Evolutionary conservation across 2,888 invertebrate species (phyloP).

Genomic region (Arctia plantaginis): DNA sequence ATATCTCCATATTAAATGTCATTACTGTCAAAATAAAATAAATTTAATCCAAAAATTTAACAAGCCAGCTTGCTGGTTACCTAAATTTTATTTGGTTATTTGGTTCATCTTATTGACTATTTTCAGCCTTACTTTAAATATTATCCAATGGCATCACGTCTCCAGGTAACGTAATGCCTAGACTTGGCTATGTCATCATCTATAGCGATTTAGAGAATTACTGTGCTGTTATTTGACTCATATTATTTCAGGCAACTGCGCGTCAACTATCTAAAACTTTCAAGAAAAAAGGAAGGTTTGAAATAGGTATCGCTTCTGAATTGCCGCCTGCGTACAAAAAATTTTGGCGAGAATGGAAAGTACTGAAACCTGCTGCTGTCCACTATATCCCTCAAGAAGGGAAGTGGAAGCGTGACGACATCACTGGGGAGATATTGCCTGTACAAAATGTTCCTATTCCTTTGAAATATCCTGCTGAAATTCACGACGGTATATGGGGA

Average conservation of each 20-base stretch:
- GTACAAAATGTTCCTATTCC: constrained; percentile 93
- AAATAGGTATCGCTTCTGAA: constrained; percentile 88
- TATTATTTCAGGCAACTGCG: constrained; percentile 75
- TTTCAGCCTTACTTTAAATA: constrained; percentile 52
- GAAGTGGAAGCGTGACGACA: constrained; percentile 90
- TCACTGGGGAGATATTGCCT: constrained; percentile 90
- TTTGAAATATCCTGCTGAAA: constrained; percentile 91
- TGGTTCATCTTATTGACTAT: constrained; percentile 20
- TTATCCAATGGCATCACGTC: constrained; percentile 78
- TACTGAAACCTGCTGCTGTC: constrained; percentile 87
- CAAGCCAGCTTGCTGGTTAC: constrained; percentile 8
- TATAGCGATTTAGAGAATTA: constrained; percentile 53
- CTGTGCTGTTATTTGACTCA: constrained; percentile 40
- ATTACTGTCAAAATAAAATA: constrained; percentile 30
- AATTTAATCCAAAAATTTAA: constrained; percentile 24
- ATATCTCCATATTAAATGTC: neutral
- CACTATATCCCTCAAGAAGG: constrained; percentile 91
- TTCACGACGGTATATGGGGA: constrained; percentile 96
- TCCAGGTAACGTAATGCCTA: constrained; percentile 61
- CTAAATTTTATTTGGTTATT: constrained; percentile 39
- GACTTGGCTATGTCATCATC: constrained; percentile 56
- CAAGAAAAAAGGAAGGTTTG: constrained; percentile 85
- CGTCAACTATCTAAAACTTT: constrained; percentile 82
- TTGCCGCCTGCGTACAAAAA: constrained; percentile 94
- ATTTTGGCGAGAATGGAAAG: constrained; percentile 95